Evolutionary conservation across 2,888 invertebrate genomes (phyloP).

Genomic region (Polydrusus tereticollis): DNA sequence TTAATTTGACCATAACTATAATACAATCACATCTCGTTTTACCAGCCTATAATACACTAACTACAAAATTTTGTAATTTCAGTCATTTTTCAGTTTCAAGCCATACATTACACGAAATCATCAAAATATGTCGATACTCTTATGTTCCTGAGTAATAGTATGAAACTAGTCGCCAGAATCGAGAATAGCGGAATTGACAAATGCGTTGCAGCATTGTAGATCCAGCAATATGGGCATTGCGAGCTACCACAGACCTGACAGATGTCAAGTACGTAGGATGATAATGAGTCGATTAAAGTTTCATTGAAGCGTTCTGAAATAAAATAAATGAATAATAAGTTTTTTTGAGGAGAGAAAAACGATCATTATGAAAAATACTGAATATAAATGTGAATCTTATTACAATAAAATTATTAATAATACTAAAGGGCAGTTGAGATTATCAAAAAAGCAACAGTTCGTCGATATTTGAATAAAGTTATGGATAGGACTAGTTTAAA

Average conservation of each 20-base stretch:
- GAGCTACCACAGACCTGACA: conserved; percentile 96
- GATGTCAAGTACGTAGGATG: conserved; percentile 89
- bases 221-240: conserved; percentile 92
- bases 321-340: too few species aligned
- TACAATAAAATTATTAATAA: too few species aligned
- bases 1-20: conserved; percentile 10
- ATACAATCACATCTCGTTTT: conserved; percentile 4
- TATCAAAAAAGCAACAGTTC: too few species aligned
- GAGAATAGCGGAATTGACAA: conserved; percentile 15
- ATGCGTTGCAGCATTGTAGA: conserved; percentile 77
- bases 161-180: conserved; percentile 8
- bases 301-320: conserved; percentile 90
- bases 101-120: conserved; percentile 21
- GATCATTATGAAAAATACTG: too few species aligned
- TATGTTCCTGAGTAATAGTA: conserved; percentile 11
- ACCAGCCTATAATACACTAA: conserved; percentile 12
- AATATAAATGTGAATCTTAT: too few species aligned
- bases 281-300: conserved; percentile 88
- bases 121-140: conserved; percentile 21
- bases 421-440: too few species aligned
- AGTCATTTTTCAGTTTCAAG: conserved; percentile 8
- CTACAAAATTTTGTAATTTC: conserved; percentile 17
- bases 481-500: too few species aligned
- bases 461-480: too few species aligned
- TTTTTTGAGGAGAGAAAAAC: too few species aligned